Evolutionary conservation across 1,140 invertebrate genomes (phyloP).

Genomic region (Aphaenogaster rudis): DNA sequence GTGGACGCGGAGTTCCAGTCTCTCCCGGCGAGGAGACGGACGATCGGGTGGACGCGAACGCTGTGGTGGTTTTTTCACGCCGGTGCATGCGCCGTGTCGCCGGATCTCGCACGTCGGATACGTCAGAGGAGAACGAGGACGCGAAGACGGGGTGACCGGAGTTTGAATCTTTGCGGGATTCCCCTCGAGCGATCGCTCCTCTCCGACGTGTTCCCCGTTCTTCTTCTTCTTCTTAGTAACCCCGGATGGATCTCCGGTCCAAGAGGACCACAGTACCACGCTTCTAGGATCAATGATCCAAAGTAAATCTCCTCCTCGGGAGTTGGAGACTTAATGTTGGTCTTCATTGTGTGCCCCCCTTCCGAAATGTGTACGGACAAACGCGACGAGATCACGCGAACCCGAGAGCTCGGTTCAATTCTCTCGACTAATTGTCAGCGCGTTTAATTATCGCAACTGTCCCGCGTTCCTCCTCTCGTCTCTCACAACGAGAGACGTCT

Average conservation of each 20-base stretch:
- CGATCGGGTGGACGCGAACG: neutral
- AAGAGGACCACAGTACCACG: too few species aligned
- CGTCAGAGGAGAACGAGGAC: neutral
- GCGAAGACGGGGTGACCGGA: neutral
- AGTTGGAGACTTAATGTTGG: too few species aligned
- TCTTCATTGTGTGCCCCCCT: too few species aligned
- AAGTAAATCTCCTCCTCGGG: too few species aligned
- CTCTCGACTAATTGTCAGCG: neutral
- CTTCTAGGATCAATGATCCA: too few species aligned
- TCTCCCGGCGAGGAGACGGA: neutral
- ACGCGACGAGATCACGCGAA: neutral
- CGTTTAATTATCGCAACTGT: slow-evolving; percentile 1
- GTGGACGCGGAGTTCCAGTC: neutral
- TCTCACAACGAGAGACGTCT: neutral
- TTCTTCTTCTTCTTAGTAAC: neutral
- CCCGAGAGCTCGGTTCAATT: neutral
- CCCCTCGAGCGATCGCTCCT: neutral
- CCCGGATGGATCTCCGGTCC: too few species aligned
- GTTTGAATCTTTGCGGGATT: slow-evolving; percentile 36
- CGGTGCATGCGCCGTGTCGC: slow-evolving; percentile 26
- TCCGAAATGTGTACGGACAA: neutral
- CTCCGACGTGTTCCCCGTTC: neutral
- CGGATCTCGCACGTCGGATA: neutral
- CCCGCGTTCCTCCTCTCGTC: too few species aligned
- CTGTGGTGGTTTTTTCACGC: neutral